Percentiles rank a stretch among this genome's conserved stretches.
phyloP scores from a whole-genome alignment of 2,797 vertebrate species.

The Rhinella marina region DNA sequence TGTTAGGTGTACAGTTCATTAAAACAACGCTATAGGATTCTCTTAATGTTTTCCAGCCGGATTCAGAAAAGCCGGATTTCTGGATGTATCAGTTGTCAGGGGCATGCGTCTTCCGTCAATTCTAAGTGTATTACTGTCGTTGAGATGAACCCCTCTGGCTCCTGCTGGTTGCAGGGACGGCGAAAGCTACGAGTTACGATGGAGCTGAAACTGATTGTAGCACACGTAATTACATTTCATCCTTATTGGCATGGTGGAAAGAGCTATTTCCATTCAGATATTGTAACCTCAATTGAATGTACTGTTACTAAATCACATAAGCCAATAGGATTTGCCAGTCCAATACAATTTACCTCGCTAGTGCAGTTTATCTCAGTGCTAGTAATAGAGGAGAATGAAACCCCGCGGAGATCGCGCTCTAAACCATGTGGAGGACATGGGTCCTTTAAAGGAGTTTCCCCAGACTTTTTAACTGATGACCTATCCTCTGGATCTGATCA shows the following conservation, averaged over 20 bases:
- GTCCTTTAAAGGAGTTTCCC: background rate
- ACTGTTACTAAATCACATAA: slow-evolving; percentile 72
- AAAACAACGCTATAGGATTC: background rate
- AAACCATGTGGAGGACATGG: background rate
- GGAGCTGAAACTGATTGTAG: slow-evolving; percentile 76
- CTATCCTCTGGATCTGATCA: too few relatives aligned
- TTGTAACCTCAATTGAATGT: slow-evolving; percentile 74
- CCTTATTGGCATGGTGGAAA: slow-evolving; percentile 76
- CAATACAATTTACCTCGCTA: slow-evolving; percentile 41
- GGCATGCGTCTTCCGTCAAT: slow-evolving; percentile 5
- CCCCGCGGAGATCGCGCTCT: background rate
- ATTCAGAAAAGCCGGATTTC: background rate
- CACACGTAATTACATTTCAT: slow-evolving; percentile 69
- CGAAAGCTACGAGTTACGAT: slow-evolving; percentile 60
- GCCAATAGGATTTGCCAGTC: slow-evolving; percentile 75
- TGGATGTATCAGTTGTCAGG: slow-evolving; percentile 5
- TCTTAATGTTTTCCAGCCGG: background rate
- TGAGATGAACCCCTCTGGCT: slow-evolving; percentile 37
- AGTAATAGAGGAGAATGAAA: background rate
- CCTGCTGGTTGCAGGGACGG: slow-evolving; percentile 3
- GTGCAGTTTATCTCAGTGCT: slow-evolving; percentile 28
- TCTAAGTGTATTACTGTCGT: slow-evolving; percentile 36
- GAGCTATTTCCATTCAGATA: slow-evolving; percentile 72
- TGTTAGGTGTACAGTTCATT: background rate
- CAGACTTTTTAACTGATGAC: too few relatives aligned